Evolutionary conservation across 1,140 invertebrate genomes (phyloP).

Genomic region (Elymnias hypermnestra): DNA sequence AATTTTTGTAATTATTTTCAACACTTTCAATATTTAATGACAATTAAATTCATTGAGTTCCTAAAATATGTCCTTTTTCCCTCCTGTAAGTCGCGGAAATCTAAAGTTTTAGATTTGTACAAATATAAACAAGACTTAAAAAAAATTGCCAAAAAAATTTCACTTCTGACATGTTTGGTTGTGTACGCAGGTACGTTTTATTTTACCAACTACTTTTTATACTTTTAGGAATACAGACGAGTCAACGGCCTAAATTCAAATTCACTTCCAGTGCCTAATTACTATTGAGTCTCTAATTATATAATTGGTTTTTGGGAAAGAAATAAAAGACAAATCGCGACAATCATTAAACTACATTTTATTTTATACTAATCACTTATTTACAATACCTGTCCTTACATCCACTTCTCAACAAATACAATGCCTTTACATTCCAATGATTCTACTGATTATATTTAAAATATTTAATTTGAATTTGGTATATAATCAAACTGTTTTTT

Average conservation of each 20-base stretch:
- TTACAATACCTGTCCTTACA: slow-evolving; percentile 59
- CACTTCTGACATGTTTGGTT: too few species aligned
- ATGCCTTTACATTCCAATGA: slow-evolving; percentile 11
- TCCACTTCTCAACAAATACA: slow-evolving; percentile 16
- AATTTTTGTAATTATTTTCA: too few species aligned
- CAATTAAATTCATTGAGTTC: too few species aligned
- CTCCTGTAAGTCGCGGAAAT: too few species aligned
- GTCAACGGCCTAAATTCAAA: slow-evolving; percentile 25
- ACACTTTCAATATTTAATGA: too few species aligned
- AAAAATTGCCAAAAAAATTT: neutral
- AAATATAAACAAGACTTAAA: too few species aligned
- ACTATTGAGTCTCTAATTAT: slow-evolving; percentile 2
- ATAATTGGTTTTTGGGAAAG: neutral
- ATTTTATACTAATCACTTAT: slow-evolving; percentile 65
- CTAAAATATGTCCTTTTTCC: too few species aligned
- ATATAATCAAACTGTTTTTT: slow-evolving; percentile 13
- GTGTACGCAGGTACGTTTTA: too few species aligned
- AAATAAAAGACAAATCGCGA: slow-evolving; percentile 45
- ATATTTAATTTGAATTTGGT: slow-evolving; percentile 35
- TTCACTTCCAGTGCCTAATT: slow-evolving; percentile 26
- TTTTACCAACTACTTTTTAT: neutral
- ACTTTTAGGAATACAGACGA: slow-evolving; percentile 45
- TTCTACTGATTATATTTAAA: slow-evolving; percentile 19
- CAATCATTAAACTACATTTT: slow-evolving; percentile 68
- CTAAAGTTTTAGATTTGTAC: neutral